These are phyloP conservation scores for Hormiphora californensis DNA, from an alignment of 37 sponge, comb jelly and placozoan genomes.

Conservation along the genomic window DNA sequence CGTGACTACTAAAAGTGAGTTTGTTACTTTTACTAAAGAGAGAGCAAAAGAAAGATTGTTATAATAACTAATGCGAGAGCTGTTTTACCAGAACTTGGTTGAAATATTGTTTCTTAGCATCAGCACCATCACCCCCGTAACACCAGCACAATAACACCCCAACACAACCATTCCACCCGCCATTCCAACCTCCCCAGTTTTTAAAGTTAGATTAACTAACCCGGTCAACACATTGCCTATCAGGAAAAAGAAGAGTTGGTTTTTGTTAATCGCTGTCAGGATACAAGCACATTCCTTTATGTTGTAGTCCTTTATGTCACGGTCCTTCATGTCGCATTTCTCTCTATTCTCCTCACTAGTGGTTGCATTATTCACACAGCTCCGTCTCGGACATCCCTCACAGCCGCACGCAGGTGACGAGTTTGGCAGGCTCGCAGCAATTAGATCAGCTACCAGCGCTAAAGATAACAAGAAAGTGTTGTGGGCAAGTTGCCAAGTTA, in stretches of 20 bases:
- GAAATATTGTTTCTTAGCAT: not conserved
- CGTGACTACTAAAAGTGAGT: no score
- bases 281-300: slow-evolving; percentile 56
- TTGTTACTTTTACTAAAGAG: no score
- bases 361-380: no score
- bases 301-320: no score
- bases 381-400: not conserved
- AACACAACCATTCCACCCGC: not conserved
- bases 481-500: not conserved
- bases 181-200: slow-evolving; percentile 58
- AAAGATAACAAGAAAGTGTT: not conserved
- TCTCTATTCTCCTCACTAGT: no score
- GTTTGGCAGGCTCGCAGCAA: not conserved
- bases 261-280: slow-evolving; percentile 74
- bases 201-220: slow-evolving; percentile 69
- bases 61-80: no score
- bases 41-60: no score
- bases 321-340: no score
- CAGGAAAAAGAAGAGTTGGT: slow-evolving; percentile 87
- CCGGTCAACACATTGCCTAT: slow-evolving; percentile 87
- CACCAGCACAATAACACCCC: not conserved
- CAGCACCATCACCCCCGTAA: not conserved
- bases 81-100: slow-evolving; percentile 48
- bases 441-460: not conserved
- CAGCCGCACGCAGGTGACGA: not conserved